phyloP scores from a whole-genome alignment of 2,113 vertebrate genomes.

The Fregata magnificens region DNA sequence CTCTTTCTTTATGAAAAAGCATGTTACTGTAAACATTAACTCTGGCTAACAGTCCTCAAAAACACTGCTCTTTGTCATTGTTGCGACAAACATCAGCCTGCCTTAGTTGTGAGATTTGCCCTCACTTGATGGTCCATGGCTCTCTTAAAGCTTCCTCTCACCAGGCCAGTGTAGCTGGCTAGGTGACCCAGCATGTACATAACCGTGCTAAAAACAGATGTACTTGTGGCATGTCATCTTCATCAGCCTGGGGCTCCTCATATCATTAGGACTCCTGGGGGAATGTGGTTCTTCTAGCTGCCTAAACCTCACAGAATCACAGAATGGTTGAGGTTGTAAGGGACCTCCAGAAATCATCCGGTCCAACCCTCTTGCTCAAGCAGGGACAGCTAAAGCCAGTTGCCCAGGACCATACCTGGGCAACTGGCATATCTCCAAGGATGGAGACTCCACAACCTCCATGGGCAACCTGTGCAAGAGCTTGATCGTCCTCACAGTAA shows the following conservation, averaged over 20 bases:
- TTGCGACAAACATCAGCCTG: neutral
- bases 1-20: conserved; percentile 7
- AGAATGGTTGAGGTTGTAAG: neutral
- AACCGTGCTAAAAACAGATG: neutral
- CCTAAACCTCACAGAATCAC: neutral
- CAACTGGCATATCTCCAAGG: neutral
- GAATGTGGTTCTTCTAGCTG: neutral
- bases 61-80: neutral
- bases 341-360: neutral
- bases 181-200: rapidly evolving
- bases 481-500: neutral
- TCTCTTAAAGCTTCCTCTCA: neutral
- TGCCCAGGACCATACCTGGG: rapidly evolving
- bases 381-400: neutral
- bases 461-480: neutral
- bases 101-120: neutral
- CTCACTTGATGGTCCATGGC: neutral
- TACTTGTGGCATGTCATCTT: neutral
- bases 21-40: conserved; percentile 18
- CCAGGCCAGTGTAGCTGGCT: neutral
- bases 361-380: neutral
- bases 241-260: neutral
- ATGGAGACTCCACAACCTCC: neutral
- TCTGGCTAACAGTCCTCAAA: neutral
- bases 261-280: neutral